Percentiles rank a stretch among this genome's conserved stretches.
These are phyloP conservation scores for Trichonephila clavata DNA, from an alignment of 1,140 invertebrate species.

Conservation along the genomic window DNA sequence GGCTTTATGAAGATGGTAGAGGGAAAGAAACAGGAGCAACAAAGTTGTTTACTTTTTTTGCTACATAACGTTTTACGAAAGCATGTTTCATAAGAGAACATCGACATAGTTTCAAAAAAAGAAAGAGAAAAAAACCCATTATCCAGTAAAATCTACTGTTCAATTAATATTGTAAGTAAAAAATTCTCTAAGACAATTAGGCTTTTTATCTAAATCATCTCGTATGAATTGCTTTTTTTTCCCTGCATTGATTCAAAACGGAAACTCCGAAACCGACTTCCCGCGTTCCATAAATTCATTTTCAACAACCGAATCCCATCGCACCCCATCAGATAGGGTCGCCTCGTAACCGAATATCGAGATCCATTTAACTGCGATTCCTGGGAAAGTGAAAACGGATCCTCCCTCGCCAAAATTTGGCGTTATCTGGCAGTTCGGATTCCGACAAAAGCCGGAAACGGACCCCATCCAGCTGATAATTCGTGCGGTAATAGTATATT, in stretches of 20 bases:
- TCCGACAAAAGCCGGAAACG: conserved; percentile 14
- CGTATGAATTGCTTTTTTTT: background rate
- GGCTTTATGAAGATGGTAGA: too few species aligned
- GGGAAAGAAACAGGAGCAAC: too few species aligned
- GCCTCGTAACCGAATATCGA: background rate
- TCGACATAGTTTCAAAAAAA: too few species aligned
- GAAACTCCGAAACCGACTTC: background rate
- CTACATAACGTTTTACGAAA: too few species aligned
- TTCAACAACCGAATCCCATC: background rate
- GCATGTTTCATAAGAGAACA: too few species aligned
- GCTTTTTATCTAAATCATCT: background rate
- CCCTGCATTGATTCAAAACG: background rate
- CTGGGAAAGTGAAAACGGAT: conserved; percentile 34
- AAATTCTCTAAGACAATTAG: background rate
- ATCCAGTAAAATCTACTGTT: too few species aligned
- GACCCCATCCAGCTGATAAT: conserved; percentile 10
- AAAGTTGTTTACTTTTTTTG: too few species aligned
- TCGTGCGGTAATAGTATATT: conserved; percentile 11
- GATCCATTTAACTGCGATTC: background rate
- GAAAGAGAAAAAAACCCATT: too few species aligned
- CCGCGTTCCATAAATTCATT: background rate
- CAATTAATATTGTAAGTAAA: too few species aligned
- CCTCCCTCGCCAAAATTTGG: background rate
- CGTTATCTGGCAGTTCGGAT: background rate
- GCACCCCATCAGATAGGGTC: background rate